phyloP scores from a whole-genome alignment of 2,113 vertebrate species.

The Peromyscus maniculatus region DNA sequence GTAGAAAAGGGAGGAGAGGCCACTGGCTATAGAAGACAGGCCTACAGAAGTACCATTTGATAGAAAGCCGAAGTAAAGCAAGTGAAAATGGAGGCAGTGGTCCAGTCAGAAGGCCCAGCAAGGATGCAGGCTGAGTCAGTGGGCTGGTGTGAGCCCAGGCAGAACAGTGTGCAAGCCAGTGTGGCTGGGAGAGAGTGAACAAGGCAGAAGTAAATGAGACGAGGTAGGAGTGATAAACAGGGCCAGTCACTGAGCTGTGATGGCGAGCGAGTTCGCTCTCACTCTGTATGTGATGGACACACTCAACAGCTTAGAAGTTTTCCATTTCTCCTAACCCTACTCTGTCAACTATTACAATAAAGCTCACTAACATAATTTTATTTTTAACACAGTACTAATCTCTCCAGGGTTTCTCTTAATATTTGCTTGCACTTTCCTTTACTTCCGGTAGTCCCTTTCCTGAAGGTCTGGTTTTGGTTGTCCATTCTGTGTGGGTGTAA shows the following conservation, averaged over 20 bases:
- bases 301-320: neutral
- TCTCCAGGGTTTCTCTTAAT: neutral
- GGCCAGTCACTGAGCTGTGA: rapidly evolving
- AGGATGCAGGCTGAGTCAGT: neutral
- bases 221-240: too few relatives aligned
- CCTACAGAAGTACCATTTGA: neutral
- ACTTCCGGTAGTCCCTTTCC: neutral
- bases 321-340: neutral
- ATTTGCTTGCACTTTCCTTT: neutral
- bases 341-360: neutral
- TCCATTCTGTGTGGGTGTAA: neutral
- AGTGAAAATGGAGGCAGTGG: rapidly evolving
- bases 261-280: neutral
- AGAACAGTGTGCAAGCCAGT: too few relatives aligned
- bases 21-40: neutral
- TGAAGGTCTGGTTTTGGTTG: neutral
- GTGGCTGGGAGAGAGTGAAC: neutral
- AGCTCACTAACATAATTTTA: neutral
- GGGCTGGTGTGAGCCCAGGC: rapidly evolving
- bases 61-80: neutral
- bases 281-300: neutral
- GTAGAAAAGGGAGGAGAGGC: neutral
- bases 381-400: neutral
- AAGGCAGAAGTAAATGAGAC: neutral
- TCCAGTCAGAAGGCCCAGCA: neutral